A percentile compares a stretch with the other conserved stretches of the same genome.
These are phyloP conservation scores for Sebastiscus tertius DNA, from an alignment of 2,797 vertebrate species.

Conservation along the genomic window DNA sequence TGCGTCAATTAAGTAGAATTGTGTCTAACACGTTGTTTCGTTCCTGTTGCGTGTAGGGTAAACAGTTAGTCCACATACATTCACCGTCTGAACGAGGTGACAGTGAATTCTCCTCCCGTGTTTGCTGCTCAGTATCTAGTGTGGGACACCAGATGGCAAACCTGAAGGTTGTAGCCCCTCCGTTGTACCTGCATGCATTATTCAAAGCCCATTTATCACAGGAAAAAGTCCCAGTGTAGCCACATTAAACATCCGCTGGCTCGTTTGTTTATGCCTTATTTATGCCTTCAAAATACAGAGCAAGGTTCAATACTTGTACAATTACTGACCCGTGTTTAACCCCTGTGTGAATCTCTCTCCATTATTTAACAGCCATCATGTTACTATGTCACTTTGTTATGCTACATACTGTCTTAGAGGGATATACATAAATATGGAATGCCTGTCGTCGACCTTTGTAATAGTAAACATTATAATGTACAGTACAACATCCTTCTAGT, in stretches of 20 bases:
- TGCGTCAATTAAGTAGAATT: neutral
- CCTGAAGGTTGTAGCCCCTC: constrained; percentile 69
- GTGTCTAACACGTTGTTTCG: neutral
- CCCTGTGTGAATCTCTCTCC: constrained; percentile 35
- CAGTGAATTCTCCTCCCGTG: constrained; percentile 23
- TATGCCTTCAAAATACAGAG: constrained; percentile 58
- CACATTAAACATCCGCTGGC: constrained; percentile 60
- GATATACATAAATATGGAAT: constrained; percentile 18
- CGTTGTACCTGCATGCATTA: constrained; percentile 70
- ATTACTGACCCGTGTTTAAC: constrained; percentile 70
- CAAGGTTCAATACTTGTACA: constrained; percentile 52
- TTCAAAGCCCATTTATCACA: constrained; percentile 76
- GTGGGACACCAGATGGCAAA: constrained; percentile 70
- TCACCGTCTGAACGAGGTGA: constrained; percentile 12
- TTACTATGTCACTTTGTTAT: constrained; percentile 46
- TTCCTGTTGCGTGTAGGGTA: constrained; percentile 2
- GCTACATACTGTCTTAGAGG: constrained; percentile 27
- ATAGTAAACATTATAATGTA: constrained; percentile 2
- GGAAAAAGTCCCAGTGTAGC: constrained; percentile 56
- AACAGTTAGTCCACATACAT: constrained; percentile 22
- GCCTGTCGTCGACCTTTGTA: neutral
- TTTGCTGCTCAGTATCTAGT: constrained; percentile 29
- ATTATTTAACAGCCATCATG: constrained; percentile 55
- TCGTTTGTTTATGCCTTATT: constrained; percentile 72
- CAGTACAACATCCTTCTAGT: neutral